Base-by-base conservation (phyloP, 2,888 invertebrate species). In the Leptogaster cylindrica region DNA sequence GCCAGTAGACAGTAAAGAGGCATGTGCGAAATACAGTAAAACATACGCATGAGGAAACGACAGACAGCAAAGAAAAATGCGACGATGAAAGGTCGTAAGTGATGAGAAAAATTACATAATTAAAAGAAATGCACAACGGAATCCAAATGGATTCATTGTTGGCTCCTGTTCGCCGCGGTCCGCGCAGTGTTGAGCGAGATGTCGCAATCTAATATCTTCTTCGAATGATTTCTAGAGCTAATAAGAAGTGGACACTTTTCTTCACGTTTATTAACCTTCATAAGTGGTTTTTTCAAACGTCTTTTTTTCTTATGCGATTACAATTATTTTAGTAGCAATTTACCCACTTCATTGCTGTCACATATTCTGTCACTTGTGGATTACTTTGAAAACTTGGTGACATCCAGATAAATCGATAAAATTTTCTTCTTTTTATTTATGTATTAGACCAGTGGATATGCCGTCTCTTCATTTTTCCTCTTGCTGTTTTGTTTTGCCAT, bases 101-200 rank as follows among this genome's bases (percentile, higher is more conserved):
- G 10, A 36, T n/a, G 10, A 14, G 27, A 18, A 52, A 50, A 52
- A 33, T 52, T 52, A 52, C 18, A 33, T 52, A 52, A 52, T 52
- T 52, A 52, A 52, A 52, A 31, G 52, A 52, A 52, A 52, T 31
- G 28, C 33, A 8, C 51, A 12, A 28, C 10, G 52, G 52, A 52
- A 52, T 52, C 31, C 33, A 33, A 52, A 52, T 52, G 31, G 52
- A 52, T 52, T 52, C 14, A 23, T 52, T 52, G 31, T 52, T 28
- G 5, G 10, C 52, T 52, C 5, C 48, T 20, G n/a, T 48, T 4
- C 2, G 4, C 10, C 7, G 10, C 1, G 10, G 31, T 36, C 7
- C 10, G 14, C 1, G 4, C 14, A 10, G 14, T 36, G n/a, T 4
- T 14, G n/a, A 36, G 10, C 36, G 36, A 36, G 36, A 10, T 12